Base-by-base conservation (phyloP, 1,140 invertebrate genomes). In the Meteorus sp. region DNA sequence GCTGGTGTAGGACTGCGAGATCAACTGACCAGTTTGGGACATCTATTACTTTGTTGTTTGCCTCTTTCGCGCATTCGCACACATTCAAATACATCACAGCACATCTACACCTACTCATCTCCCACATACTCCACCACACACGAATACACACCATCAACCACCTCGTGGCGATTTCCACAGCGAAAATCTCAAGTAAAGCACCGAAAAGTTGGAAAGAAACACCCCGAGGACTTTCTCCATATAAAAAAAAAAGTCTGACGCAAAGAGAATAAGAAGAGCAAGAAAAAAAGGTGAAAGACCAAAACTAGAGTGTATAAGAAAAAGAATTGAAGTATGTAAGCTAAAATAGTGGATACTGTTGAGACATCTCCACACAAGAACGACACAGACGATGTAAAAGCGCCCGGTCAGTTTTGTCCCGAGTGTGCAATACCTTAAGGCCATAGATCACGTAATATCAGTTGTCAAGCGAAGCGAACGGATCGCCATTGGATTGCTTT, bases 381-480 rank as follows among this genome's bases (percentile, higher is more conserved):
- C 20, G 27, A 35, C 19, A 41, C 37, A 41, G 43, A 25, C n/a
- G n/a, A n/a, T n/a, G n/a, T n/a, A 29, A 35, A 15, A 27, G 55
- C 55, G 41, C 59, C 61, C 60, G 66, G 69, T 67, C 68, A 71
- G 65, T 70, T 66, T 69, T 72, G 74, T 78, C 77, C 76, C 77
- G 75, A 69, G 77, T 72, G 77, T 77, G 70, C 74, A 78, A 77
- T 79, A 67, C 76, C n/a, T 70, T 15, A 68, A 65, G 66, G 74
- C 74, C 68, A 78, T 78, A 79, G 76, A 78, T 79, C 76, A 79
- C 75, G 74, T 76, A 77, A 79, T 79, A 79, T 79, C 77, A 77
- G 76, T 78, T 79, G 77, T 78, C 77, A 77, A 69, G 60, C 62
- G 44, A 54, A 63, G 56, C 66, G 69, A 72, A 71, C 72, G 66